Evolutionary conservation across 35 echinoderm and acorn worm genomes (phyloP), one percentile per base, ranked within the genome.

Genomic region (Hemicentrotus pulcherrimus): DNA sequence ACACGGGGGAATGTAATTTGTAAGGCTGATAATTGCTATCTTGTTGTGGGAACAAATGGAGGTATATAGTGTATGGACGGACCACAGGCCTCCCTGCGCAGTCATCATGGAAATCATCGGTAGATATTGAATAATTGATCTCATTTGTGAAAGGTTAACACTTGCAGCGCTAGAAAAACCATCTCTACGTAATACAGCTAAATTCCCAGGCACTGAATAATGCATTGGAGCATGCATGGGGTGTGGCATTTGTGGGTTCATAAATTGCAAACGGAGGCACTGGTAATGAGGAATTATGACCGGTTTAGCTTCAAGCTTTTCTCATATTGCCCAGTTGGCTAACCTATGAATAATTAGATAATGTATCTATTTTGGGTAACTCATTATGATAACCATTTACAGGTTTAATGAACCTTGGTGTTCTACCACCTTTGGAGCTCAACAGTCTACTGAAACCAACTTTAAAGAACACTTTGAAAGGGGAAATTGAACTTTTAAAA

Each of bases 111-210:
- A 78, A 78, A 78, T 78, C 65, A 78, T 24, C 65, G 28, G 65
- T 78, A 78, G 65, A 78, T 78, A 78, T 78, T 78, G 65, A 78
- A 78, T 78, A 78, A 78, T 78, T 78, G 65, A 78, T 78, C 65
- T 78, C 22, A 78, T 78, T 78, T 78, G 65, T 30, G 65, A 28
- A 78, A 28, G 65, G 65, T 78, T 78, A 78, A 78, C 65, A 78
- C 65, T 78, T 78, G 19, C 65, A 78, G 65, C 19, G 65, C 65
- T 6, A 78, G 15, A 78, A 55, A 22, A 22, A 78, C 22, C 5
- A 78, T 78, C 65, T 78, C 65, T 78, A 78, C 28, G 19, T 78
- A 78, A 78, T 78, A 78, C 65, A 28, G 65, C 65, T 78, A 78
- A 28, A 78, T 78, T 78, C 65, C 65, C 18, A 78, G 65, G 65